phyloP scores from a whole-genome alignment of 37 sponge, comb jelly and placozoan genomes.

The Ianthella basta region DNA sequence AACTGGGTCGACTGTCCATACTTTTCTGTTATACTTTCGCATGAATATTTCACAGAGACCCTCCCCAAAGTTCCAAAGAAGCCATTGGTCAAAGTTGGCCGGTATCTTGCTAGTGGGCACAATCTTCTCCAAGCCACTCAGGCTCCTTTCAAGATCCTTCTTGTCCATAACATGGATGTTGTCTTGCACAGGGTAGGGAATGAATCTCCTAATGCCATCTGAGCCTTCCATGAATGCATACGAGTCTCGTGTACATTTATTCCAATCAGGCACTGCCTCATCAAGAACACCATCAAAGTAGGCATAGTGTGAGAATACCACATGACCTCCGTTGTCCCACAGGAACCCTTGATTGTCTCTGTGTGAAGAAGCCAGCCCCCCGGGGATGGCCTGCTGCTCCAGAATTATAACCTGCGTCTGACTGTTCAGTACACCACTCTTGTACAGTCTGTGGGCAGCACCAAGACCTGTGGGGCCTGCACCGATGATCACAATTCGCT shows the following conservation, averaged over 20 bases:
- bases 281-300: conserved; percentile 34
- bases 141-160: neutral
- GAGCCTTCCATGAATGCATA: conserved; percentile 52
- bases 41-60: conserved; percentile 44
- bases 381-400: conserved; percentile 29
- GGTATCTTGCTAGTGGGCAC: conserved; percentile 9
- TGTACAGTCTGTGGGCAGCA: conserved; percentile 29
- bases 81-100: conserved; percentile 51
- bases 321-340: conserved; percentile 54
- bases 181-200: conserved; percentile 52
- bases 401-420: conserved; percentile 22
- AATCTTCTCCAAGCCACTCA: conserved; percentile 39
- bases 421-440: neutral
- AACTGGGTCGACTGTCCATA: conserved; percentile 42
- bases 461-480: conserved; percentile 58
- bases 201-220: conserved; percentile 21
- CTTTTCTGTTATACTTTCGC: conserved; percentile 50
- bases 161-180: conserved; percentile 44
- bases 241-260: conserved; percentile 12
- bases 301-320: conserved; percentile 49
- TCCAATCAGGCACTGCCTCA: conserved; percentile 38
- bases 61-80: conserved; percentile 46
- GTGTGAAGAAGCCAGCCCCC: conserved; percentile 46
- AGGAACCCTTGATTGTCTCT: conserved; percentile 42
- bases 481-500: conserved; percentile 41